Conservation (phyloP, 37 sponge, comb jelly and placozoan genomes). For the Petrosia ficiformis region DNA sequence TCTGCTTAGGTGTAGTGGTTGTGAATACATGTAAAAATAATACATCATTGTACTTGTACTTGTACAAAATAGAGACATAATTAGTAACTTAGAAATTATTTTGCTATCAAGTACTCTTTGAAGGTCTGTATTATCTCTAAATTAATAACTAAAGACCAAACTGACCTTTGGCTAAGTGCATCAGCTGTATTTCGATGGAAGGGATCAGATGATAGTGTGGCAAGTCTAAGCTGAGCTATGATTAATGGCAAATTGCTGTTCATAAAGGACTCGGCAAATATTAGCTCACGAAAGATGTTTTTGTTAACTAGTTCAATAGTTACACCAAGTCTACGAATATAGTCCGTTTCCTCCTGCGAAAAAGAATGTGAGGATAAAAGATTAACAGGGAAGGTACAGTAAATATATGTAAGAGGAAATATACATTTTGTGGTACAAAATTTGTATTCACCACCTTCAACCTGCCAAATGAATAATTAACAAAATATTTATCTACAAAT, state of each 20-base stretch:
- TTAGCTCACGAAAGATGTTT: conserved; percentile 84
- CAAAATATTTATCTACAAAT: too few relatives aligned
- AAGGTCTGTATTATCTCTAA: too few relatives aligned
- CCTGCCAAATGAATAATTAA: background rate
- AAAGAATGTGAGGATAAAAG: conserved; percentile 9
- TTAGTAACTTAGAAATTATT: too few relatives aligned
- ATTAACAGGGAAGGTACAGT: background rate
- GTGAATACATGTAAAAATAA: too few relatives aligned
- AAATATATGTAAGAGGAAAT: background rate
- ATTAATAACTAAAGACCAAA: too few relatives aligned
- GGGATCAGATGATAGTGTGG: conserved; percentile 62
- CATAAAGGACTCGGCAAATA: conserved; percentile 87
- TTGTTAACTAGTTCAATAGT: conserved; percentile 86
- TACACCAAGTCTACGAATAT: conserved; percentile 52
- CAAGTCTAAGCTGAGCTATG: conserved; percentile 72
- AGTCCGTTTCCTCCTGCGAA: conserved; percentile 65
- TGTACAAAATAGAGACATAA: too few relatives aligned
- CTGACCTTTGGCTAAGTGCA: conserved; percentile 52
- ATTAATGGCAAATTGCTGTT: conserved; percentile 78
- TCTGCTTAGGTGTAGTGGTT: too few relatives aligned
- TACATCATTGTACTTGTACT: too few relatives aligned
- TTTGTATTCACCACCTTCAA: background rate
- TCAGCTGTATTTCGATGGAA: conserved; percentile 62
- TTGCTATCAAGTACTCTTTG: too few relatives aligned
- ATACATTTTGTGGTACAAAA: background rate